Evolutionary conservation across 2,888 invertebrate genomes (phyloP).

Genomic region (Harpagoxenus sublaevis): DNA sequence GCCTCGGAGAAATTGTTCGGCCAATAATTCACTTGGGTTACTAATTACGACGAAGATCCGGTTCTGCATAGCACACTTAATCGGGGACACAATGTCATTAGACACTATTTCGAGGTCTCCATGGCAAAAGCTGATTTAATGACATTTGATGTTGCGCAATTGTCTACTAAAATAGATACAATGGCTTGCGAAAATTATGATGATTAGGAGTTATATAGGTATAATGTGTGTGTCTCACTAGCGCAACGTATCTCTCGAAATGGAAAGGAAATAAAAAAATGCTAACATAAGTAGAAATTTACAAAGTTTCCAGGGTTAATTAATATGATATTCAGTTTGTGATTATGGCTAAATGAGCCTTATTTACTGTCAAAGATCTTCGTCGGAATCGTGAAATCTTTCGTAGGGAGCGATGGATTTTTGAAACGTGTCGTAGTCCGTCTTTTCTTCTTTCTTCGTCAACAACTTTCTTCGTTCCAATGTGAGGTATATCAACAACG

Average conservation of each 20-base stretch:
- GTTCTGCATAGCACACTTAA: conserved; percentile 47
- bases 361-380: conserved; percentile 78
- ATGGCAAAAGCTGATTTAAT: conserved; percentile 14
- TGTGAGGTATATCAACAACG: conserved; percentile 88
- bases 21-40: conserved; percentile 68
- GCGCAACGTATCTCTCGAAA: background rate
- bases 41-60: conserved; percentile 57
- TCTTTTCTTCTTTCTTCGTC: conserved; percentile 66
- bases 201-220: background rate
- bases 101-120: conserved; percentile 54
- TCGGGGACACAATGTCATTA: conserved; percentile 60
- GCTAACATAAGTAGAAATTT: background rate
- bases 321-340: background rate
- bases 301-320: background rate
- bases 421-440: conserved; percentile 79
- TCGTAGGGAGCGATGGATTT: conserved; percentile 76
- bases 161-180: background rate
- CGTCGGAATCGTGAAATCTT: conserved; percentile 82
- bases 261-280: background rate
- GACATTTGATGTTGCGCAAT: background rate
- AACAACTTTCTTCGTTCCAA: conserved; percentile 76
- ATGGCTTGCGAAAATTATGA: background rate
- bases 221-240: background rate
- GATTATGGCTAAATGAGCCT: background rate
- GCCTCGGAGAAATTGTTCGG: conserved; percentile 11